Base-by-base conservation (phyloP, 1,140 invertebrate genomes). In the Pectinophora gossypiella region DNA sequence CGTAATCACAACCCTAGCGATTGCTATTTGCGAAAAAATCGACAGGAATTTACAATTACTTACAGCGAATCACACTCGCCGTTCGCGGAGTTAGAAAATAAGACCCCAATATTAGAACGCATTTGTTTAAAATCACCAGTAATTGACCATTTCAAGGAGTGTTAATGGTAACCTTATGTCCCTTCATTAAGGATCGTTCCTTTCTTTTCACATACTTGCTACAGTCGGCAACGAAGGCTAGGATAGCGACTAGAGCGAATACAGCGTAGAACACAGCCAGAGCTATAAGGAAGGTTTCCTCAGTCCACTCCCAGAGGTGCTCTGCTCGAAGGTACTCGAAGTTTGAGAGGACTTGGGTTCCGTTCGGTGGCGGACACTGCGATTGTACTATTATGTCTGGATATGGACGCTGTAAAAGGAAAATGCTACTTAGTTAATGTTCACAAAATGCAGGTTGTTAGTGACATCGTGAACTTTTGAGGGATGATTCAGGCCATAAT, bases 311-410 rank as follows among this genome's bases (percentile, higher is more conserved):
- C 85, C 85, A 90, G 47, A 85, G 77, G 64, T 76, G 75, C 51
- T 82, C 76, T 27, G 60, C 74, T 12, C 67, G 76, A 20, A 90
- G 67, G 59, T 90, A 89, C 36, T 88, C 90, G 67, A 80, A 91
- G 71, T 91, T 91, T 19, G 85, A 76, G 22, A 95, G 80, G 12
- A 94, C 91, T 68, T 94, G 90, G 2, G 91, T 91, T n/a, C 94
- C 94, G 65, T 95, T 94, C 0, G 93, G 92, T 2, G 91, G 89
- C 10, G 94, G 93, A 72, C 94, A 95, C 2, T 93, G 90, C 15
- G 92, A 90, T 71, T 95, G 93, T 16, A 95, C 92, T 63, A 95
- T 95, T 27, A 96, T 95, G 67, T 95, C 94, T 74, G 94, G 92
- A 56, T 92, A 91, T 66, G 95, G 94, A 22, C 94, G 90, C 90